Evolutionary conservation across 1,140 invertebrate species (phyloP).

Genomic region (Trypoxylus dichotomus): DNA sequence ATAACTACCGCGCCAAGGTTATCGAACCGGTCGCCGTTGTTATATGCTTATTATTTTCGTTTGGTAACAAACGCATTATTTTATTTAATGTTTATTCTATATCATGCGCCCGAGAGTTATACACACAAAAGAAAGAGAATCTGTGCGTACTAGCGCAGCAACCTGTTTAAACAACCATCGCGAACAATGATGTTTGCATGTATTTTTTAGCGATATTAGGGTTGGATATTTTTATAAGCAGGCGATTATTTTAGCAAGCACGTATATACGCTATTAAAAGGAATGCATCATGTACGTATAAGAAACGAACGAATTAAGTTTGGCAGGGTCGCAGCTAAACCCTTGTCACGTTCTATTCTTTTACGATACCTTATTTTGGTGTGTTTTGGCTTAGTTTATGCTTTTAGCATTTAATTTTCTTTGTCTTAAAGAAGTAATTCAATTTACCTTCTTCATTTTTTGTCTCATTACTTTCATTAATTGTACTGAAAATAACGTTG

Average conservation of each 20-base stretch:
- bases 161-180: slow-evolving; percentile 16
- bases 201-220: neutral
- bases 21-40: slow-evolving; percentile 4
- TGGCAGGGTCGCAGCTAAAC: too few relatives aligned
- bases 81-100: slow-evolving; percentile 25
- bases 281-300: too few relatives aligned
- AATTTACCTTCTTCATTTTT: too few relatives aligned
- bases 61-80: slow-evolving; percentile 9
- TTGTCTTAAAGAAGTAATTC: too few relatives aligned
- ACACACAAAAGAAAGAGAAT: neutral
- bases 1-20: slow-evolving; percentile 11
- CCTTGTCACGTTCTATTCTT: too few relatives aligned
- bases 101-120: slow-evolving; percentile 12
- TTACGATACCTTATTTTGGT: too few relatives aligned
- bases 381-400: too few relatives aligned
- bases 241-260: neutral
- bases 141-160: neutral
- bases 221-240: slow-evolving; percentile 1
- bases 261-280: neutral
- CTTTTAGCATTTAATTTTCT: too few relatives aligned
- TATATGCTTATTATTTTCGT: slow-evolving; percentile 16
- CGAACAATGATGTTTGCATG: slow-evolving; percentile 15
- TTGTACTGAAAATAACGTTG: too few relatives aligned
- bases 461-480: too few relatives aligned
- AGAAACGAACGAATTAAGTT: too few relatives aligned